These are phyloP conservation scores for Gobiocypris rarus DNA, from an alignment of 2,113 vertebrate species.

Conservation along the genomic window DNA sequence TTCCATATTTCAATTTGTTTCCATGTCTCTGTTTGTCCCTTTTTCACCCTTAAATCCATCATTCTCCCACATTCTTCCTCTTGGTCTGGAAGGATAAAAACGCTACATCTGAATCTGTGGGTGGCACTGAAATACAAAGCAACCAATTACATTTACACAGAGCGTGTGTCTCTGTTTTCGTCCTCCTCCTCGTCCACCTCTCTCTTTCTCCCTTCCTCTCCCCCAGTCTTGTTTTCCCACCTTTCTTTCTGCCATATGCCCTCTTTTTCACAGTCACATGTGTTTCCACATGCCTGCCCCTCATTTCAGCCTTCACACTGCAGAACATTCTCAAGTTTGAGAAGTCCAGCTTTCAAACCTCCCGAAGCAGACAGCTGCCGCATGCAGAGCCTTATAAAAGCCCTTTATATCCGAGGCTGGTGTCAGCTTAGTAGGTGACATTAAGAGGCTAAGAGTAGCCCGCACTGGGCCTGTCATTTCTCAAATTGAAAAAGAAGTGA, in stretches of 20 bases:
- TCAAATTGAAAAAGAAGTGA: slow-evolving; percentile 9
- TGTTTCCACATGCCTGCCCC: slow-evolving; percentile 7
- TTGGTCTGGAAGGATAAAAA: slow-evolving; percentile 70
- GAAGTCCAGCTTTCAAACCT: slow-evolving; percentile 24
- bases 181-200: not conserved
- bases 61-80: slow-evolving; percentile 33
- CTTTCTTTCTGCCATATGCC: slow-evolving; percentile 53
- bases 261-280: slow-evolving; percentile 4
- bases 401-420: not conserved
- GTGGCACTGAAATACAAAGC: slow-evolving; percentile 66
- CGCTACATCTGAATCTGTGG: slow-evolving; percentile 70
- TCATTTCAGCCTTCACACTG: slow-evolving; percentile 30
- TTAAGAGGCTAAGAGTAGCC: slow-evolving; percentile 18
- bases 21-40: not conserved
- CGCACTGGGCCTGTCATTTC: slow-evolving; percentile 7
- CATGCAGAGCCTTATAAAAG: slow-evolving; percentile 19
- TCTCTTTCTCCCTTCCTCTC: slow-evolving; percentile 29
- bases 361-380: slow-evolving; percentile 27
- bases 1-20: not conserved
- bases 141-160: slow-evolving; percentile 68
- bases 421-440: slow-evolving; percentile 28
- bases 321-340: slow-evolving; percentile 6
- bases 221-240: slow-evolving; percentile 38
- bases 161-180: slow-evolving; percentile 4
- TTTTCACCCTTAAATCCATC: slow-evolving; percentile 32